Evolutionary conservation across 2,888 invertebrate species (phyloP).

Genomic region (Synergus laeviventris): DNA sequence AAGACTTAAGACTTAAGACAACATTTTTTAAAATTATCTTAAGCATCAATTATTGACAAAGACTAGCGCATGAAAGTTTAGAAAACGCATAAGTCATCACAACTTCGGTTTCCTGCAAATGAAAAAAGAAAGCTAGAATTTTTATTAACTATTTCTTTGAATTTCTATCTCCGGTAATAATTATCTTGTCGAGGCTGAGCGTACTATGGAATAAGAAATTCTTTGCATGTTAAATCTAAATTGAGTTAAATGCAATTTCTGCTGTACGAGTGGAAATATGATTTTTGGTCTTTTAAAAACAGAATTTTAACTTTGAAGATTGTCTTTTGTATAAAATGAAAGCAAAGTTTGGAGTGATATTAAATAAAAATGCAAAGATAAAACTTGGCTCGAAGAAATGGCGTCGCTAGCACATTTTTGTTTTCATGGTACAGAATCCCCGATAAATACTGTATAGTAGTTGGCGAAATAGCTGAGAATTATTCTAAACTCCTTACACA

Average conservation of each 20-base stretch:
- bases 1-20: too few species aligned
- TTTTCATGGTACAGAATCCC: slow-evolving; percentile 49
- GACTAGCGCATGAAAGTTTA: too few species aligned
- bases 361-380: slow-evolving; percentile 9
- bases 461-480: slow-evolving; percentile 71
- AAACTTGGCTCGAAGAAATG: slow-evolving; percentile 46
- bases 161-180: slow-evolving; percentile 19
- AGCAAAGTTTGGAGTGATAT: background rate
- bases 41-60: too few species aligned
- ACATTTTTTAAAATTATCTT: too few species aligned
- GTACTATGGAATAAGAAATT: slow-evolving; percentile 24
- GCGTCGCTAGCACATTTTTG: slow-evolving; percentile 42
- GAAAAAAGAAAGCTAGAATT: background rate
- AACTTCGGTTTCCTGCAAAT: background rate
- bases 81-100: background rate
- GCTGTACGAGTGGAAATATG: background rate
- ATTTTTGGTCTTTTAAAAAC: background rate
- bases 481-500: slow-evolving; percentile 56
- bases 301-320: background rate
- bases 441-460: slow-evolving; percentile 74
- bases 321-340: background rate
- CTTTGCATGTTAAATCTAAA: background rate
- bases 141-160: background rate
- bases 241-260: background rate
- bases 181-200: background rate